Conservation (phyloP, 2,797 vertebrate species). For the Sus cebifrons region DNA sequence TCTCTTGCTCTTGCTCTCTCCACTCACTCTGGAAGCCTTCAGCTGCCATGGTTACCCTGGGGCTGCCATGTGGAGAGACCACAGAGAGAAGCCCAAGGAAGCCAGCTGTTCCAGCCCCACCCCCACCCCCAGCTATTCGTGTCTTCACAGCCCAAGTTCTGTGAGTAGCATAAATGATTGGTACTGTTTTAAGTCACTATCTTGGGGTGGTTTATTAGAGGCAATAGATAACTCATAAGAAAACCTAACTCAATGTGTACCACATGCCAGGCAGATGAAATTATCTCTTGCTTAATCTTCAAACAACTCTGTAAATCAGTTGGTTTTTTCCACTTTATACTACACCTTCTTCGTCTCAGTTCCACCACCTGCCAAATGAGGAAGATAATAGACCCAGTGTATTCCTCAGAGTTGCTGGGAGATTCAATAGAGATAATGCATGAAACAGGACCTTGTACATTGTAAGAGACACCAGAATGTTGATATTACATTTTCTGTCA, state of each 20-base stretch:
- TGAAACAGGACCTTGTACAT: neutral
- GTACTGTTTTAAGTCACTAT: neutral
- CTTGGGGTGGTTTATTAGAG: conserved; percentile 1
- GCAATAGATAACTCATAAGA: neutral
- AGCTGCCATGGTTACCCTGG: neutral
- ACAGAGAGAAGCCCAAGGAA: neutral
- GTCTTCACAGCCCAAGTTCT: neutral
- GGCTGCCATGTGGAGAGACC: neutral
- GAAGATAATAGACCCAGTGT: neutral
- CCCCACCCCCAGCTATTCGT: neutral
- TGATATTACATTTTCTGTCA: conserved; percentile 1
- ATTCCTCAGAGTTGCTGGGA: neutral
- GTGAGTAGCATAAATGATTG: neutral
- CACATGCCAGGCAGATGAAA: neutral
- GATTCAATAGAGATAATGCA: conserved; percentile 1
- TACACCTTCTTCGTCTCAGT: conserved; percentile 40
- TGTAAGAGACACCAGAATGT: conserved; percentile 9
- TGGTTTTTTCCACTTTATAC: neutral
- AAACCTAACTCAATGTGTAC: neutral
- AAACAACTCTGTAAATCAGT: conserved; percentile 20
- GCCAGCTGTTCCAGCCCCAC: neutral
- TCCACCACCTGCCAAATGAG: conserved; percentile 8
- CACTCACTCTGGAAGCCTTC: neutral
- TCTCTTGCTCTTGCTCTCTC: neutral
- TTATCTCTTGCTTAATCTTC: conserved; percentile 27